Evolutionary conservation across 2,888 invertebrate genomes (phyloP).

Genomic region (Busseola fusca): DNA sequence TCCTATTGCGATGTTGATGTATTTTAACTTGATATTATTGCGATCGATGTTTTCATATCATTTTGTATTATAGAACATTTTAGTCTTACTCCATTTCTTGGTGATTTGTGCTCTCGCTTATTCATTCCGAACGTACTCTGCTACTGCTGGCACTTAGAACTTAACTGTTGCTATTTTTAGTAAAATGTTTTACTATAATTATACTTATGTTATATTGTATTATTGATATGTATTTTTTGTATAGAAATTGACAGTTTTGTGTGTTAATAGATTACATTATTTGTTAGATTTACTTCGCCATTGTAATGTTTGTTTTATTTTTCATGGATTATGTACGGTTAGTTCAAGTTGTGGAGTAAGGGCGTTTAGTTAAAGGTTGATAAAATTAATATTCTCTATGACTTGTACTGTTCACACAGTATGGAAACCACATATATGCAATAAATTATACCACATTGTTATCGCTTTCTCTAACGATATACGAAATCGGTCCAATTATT

Average conservation of each 20-base stretch:
- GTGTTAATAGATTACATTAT: constrained; percentile 66
- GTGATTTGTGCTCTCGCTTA: constrained; percentile 62
- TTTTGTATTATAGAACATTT: constrained; percentile 67
- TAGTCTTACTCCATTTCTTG: constrained; percentile 74
- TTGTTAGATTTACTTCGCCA: constrained; percentile 58
- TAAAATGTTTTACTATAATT: constrained; percentile 71
- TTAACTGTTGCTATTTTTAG: constrained; percentile 67
- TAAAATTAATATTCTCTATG: constrained; percentile 67
- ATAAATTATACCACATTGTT: too few species aligned
- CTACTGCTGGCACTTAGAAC: constrained; percentile 60
- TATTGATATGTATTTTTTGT: constrained; percentile 68
- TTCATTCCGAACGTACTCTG: constrained; percentile 58
- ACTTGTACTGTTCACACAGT: constrained; percentile 65
- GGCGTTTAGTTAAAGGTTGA: constrained; percentile 70
- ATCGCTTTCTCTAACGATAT: too few species aligned
- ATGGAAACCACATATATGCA: too few species aligned
- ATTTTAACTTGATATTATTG: constrained; percentile 63
- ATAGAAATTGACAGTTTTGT: constrained; percentile 72
- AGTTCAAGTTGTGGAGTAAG: constrained; percentile 76
- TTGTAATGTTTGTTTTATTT: constrained; percentile 60
- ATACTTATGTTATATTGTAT: constrained; percentile 72
- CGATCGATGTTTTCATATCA: constrained; percentile 67
- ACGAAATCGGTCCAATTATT: too few species aligned
- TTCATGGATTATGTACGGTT: constrained; percentile 50
- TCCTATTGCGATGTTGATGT: constrained; percentile 58